Percentiles rank a stretch among this genome's conserved stretches.
Evolutionary conservation across 2,797 vertebrate species (phyloP).

Genomic region (Arctocebus calabarensis): DNA sequence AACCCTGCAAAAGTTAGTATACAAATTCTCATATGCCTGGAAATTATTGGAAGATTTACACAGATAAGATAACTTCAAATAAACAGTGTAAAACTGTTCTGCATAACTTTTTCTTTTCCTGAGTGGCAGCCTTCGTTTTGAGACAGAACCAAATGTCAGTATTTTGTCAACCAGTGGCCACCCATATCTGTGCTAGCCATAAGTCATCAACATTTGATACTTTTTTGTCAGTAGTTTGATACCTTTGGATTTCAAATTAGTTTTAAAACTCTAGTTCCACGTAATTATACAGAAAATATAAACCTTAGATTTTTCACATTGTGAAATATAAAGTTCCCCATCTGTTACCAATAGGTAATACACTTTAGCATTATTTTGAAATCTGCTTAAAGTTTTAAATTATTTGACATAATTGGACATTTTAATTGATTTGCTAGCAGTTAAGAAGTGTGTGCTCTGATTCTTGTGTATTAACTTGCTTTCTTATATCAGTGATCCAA

Average conservation of each 20-base stretch:
- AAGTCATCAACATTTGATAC: neutral
- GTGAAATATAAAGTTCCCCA: neutral
- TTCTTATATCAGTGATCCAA: neutral
- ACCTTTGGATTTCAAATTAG: neutral
- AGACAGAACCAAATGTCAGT: neutral
- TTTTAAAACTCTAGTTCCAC: neutral
- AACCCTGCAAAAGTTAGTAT: neutral
- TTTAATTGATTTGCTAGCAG: neutral
- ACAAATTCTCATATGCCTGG: neutral
- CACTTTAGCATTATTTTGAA: neutral
- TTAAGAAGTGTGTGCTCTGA: neutral
- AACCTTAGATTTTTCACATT: neutral
- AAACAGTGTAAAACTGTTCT: neutral
- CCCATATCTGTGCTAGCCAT: neutral
- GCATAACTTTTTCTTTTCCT: neutral
- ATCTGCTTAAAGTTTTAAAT: constrained; percentile 16
- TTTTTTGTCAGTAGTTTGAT: neutral
- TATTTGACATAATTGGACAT: neutral
- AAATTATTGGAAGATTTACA: neutral
- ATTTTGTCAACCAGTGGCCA: neutral
- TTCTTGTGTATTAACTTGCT: neutral
- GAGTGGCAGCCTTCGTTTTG: neutral
- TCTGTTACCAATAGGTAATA: neutral
- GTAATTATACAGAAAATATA: neutral
- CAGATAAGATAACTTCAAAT: neutral